A percentile compares a stretch with the other conserved stretches of the same genome.
Evolutionary conservation across 2,113 vertebrate species (phyloP).

Genomic region (Balaeniceps rex): DNA sequence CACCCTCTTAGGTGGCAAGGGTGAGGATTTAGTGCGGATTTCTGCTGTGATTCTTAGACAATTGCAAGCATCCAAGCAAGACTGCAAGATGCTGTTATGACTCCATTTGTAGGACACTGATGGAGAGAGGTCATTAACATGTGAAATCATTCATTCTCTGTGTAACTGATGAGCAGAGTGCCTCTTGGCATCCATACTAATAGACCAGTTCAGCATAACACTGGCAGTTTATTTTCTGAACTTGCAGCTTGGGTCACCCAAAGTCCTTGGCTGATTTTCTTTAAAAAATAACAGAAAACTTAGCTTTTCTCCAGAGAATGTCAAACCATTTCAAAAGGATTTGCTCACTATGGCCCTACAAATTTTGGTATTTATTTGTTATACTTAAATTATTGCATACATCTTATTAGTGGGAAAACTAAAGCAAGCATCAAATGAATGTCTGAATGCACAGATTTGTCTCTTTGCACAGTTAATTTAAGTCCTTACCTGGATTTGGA

Average conservation of each 20-base stretch:
- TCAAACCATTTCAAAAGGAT: neutral
- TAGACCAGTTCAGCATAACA: neutral
- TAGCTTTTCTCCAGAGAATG: neutral
- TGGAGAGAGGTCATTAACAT: neutral
- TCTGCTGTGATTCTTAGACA: neutral
- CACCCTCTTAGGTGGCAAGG: neutral
- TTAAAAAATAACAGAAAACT: neutral
- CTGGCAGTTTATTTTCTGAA: neutral
- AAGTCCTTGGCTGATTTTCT: neutral
- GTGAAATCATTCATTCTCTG: neutral
- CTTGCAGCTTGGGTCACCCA: neutral
- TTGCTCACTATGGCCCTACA: neutral
- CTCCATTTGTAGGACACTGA: neutral
- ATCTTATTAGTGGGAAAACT: neutral
- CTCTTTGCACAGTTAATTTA: neutral
- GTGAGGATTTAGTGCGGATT: neutral
- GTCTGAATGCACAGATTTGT: neutral
- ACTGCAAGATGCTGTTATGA: neutral
- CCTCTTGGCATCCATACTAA: slow-evolving; percentile 1
- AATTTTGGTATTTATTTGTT: neutral
- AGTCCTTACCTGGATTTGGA: neutral
- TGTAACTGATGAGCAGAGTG: neutral
- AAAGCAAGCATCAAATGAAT: neutral
- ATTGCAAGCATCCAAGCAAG: neutral
- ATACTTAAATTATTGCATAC: neutral